Evolutionary conservation across 2,797 vertebrate genomes (phyloP).

Genomic region (Steatocranus sp.): DNA sequence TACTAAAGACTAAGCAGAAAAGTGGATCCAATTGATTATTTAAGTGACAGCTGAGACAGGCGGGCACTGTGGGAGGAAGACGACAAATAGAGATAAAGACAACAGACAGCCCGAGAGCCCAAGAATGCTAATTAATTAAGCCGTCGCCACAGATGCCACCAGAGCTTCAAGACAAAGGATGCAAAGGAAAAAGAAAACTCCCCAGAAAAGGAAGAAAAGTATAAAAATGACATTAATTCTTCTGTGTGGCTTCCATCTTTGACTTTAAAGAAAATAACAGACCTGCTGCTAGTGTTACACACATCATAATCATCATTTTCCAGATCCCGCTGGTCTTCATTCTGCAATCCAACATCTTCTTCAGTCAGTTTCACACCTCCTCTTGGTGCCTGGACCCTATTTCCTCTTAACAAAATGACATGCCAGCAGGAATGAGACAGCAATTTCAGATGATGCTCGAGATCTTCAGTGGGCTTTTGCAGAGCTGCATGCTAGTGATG

Average conservation of each 20-base stretch:
- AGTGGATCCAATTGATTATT: not conserved
- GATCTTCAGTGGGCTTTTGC: not conserved
- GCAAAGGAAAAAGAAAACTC: not conserved
- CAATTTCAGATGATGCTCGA: not conserved
- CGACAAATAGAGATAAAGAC: constrained; percentile 21
- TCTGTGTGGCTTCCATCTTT: not conserved
- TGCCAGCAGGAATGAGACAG: not conserved
- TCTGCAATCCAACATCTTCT: not conserved
- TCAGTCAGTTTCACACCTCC: not conserved
- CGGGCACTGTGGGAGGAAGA: constrained; percentile 20
- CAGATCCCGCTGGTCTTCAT: not conserved
- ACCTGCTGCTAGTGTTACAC: not conserved
- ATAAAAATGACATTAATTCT: not conserved
- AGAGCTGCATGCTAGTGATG: not conserved
- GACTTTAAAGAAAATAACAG: not conserved
- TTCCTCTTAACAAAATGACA: not conserved
- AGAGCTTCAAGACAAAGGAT: not conserved
- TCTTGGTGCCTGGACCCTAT: not conserved
- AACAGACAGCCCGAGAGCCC: constrained; percentile 6
- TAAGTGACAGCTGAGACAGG: constrained; percentile 6
- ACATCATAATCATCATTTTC: not conserved
- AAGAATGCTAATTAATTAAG: constrained; percentile 31
- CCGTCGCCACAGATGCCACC: not conserved
- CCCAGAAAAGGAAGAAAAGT: not conserved
- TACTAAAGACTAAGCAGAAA: not conserved